Conservation (phyloP, 2,113 vertebrate species). For the Lutjanus erythropterus region DNA sequence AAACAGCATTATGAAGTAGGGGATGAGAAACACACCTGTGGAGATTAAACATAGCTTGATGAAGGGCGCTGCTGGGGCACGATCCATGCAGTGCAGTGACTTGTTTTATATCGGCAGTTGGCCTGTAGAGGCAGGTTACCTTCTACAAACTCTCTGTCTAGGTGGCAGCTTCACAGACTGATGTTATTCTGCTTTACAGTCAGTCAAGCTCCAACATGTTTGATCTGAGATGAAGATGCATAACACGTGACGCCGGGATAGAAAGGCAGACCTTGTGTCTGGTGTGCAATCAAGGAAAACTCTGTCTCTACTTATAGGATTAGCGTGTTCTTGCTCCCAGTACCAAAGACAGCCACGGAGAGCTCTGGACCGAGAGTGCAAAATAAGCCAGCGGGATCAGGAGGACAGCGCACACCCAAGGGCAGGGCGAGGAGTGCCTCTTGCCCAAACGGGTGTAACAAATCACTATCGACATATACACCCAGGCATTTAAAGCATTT, state of each 20-base stretch:
- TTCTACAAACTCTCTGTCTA: not conserved
- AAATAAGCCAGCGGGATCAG: conserved; percentile 31
- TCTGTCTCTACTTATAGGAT: conserved; percentile 36
- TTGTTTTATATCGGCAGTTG: not conserved
- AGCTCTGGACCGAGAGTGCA: conserved; percentile 30
- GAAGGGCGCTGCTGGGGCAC: not conserved
- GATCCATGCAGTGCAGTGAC: not conserved
- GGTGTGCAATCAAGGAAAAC: conserved; percentile 43
- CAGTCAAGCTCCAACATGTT: conserved; percentile 43
- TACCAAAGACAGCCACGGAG: conserved; percentile 6
- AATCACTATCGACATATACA: conserved; percentile 18
- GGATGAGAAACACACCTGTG: conserved; percentile 89
- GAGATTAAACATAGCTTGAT: conserved; percentile 12
- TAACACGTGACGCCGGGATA: not conserved
- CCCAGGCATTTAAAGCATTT: conserved; percentile 16
- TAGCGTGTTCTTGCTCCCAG: conserved; percentile 24
- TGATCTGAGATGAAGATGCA: conserved; percentile 14
- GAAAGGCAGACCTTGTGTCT: conserved; percentile 19
- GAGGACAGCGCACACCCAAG: conserved; percentile 41
- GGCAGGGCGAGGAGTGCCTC: conserved; percentile 26
- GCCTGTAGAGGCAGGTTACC: conserved; percentile 40
- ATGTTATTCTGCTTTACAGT: not conserved
- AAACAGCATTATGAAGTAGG: conserved; percentile 89
- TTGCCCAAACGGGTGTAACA: conserved; percentile 29
- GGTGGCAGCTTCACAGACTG: conserved; percentile 4